Evolutionary conservation across 2,797 vertebrate genomes (phyloP), one percentile per base, ranked within the genome.

Genomic region (Morus bassanus): DNA sequence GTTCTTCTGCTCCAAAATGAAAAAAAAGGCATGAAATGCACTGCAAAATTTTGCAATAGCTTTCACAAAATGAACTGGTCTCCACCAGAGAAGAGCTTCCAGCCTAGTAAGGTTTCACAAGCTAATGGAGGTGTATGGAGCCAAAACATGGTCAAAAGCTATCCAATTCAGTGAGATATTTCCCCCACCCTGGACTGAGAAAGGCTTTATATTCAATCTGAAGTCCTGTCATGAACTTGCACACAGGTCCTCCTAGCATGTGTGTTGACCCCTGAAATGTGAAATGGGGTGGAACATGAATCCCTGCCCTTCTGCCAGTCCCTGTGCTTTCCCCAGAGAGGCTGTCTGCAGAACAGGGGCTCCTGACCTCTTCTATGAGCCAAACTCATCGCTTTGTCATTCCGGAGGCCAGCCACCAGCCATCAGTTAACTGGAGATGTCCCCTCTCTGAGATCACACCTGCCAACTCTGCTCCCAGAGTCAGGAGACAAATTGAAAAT

Each of bases 181-280:
- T 73, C 2, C 21, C 18, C 24, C 10, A n/a, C 19, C 4, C 11
- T 10, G 10, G 25, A 25, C 37, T 67, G 60, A 45, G 24, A 75
- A 81, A 88, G 35, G 23, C 28, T 85, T 87, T 61, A 13, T 5
- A 25, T 57, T 77, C 31, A n/a, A 19, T 41, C 46, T 75, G 28
- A 60, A 24, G 22, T 57, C 27, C 37, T 4, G 1, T 59, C 27
- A 35, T 6, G 9, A 70, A 18, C 64, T 67, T 35, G 39, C 11
- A 31, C 18, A 25, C 3, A 35, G 0, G 0, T 60, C 30, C 28
- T 89, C 24, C 45, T 31, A 50, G 18, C 17, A 12, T 1, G 9
- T 23, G 61, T 70, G 25, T 37, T 59, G 54, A 75, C 12, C 45
- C 18, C 33, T 82, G 77, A 33, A 50, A 80, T 33, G 37, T 59